phyloP scores from a whole-genome alignment of 37 sponge, comb jelly and placozoan genomes.

The Chondrilla cf. caribensis region DNA sequence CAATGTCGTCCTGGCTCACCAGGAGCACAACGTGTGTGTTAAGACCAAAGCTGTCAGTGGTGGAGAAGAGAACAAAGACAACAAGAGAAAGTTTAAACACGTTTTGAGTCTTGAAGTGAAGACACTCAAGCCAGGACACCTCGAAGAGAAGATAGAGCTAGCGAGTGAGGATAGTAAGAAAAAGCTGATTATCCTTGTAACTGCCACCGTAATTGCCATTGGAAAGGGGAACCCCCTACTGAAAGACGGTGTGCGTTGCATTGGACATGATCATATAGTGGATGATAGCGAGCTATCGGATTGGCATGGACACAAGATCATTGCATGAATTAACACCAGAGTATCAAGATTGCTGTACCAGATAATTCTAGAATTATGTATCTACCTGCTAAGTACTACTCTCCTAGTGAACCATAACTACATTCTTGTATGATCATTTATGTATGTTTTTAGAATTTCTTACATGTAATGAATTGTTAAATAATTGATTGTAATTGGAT shows the following conservation, averaged over 20 bases:
- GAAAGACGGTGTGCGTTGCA: constrained; percentile 60
- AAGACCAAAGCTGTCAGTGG: constrained; percentile 1
- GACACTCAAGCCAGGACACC: constrained; percentile 67
- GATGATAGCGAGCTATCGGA: constrained; percentile 67
- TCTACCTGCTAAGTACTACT: too few relatives aligned
- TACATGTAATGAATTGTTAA: too few relatives aligned
- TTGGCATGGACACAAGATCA: constrained; percentile 68
- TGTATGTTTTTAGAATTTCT: too few relatives aligned
- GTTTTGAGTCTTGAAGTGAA: constrained; percentile 48
- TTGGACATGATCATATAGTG: constrained; percentile 57
- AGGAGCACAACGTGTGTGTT: constrained; percentile 57
- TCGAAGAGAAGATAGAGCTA: constrained; percentile 56
- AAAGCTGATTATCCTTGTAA: constrained; percentile 38
- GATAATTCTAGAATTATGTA: too few relatives aligned
- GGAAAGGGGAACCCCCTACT: constrained; percentile 72
- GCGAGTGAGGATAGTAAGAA: constrained; percentile 20
- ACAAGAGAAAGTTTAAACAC: constrained; percentile 20
- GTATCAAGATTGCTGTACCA: too few relatives aligned
- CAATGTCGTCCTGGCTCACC: constrained; percentile 33
- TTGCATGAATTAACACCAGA: constrained; percentile 1
- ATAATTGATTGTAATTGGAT: too few relatives aligned
- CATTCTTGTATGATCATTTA: too few relatives aligned
- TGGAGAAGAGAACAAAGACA: background rate
- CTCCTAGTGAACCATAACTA: too few relatives aligned
- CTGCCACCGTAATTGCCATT: constrained; percentile 54